phyloP scores from a whole-genome alignment of 2,888 invertebrate genomes.

The Pachycephus smyrnensis region DNA sequence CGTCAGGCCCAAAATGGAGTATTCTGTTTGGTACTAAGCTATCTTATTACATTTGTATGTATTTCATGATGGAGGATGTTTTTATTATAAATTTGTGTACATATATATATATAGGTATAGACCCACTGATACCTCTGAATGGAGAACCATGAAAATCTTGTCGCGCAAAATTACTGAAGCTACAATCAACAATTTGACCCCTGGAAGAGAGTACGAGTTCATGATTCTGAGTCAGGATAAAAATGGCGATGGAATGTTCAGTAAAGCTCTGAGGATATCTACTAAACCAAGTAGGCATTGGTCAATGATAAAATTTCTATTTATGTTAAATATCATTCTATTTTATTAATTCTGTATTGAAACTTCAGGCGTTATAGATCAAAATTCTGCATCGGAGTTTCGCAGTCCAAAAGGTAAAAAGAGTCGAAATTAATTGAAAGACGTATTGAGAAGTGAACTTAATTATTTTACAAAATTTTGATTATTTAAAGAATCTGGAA shows the following conservation, averaged over 20 bases:
- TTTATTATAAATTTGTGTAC: background rate
- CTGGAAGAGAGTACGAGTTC: conserved; percentile 88
- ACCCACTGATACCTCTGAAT: conserved; percentile 79
- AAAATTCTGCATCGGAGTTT: conserved; percentile 58
- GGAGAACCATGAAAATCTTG: conserved; percentile 84
- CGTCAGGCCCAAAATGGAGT: conserved; percentile 81
- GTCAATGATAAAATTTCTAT: conserved; percentile 13
- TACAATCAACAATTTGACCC: conserved; percentile 80
- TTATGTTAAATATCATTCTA: background rate
- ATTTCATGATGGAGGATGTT: background rate
- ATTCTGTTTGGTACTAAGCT: conserved; percentile 79
- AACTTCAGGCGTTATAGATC: conserved; percentile 40
- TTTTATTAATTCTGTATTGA: background rate
- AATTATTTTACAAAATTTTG: background rate
- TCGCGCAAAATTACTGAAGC: conserved; percentile 81
- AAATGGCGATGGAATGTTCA: conserved; percentile 90
- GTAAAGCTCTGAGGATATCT: conserved; percentile 81
- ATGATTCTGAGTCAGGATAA: conserved; percentile 91
- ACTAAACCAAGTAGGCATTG: conserved; percentile 71
- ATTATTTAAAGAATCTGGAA: conserved; percentile 53
- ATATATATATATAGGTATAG: conserved; percentile 71
- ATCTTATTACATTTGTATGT: background rate
- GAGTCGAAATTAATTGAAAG: background rate
- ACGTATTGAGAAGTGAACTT: background rate
- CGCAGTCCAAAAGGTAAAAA: conserved; percentile 48